Evolutionary conservation across 2,888 invertebrate genomes (phyloP), one percentile per base, ranked within the genome.

Genomic region (Diloba caeruleocephala): DNA sequence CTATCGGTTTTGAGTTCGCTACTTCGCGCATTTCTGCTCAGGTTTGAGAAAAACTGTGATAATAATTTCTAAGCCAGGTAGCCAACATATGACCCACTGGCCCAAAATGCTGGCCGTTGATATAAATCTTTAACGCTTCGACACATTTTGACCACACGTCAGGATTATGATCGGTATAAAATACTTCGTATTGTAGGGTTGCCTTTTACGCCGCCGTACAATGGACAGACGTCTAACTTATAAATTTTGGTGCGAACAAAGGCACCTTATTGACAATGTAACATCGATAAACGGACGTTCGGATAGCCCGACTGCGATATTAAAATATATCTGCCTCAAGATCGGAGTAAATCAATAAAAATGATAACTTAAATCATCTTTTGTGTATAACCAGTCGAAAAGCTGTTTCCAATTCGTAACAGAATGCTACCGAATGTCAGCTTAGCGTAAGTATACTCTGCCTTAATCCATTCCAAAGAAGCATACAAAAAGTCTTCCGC

Each of bases 71-170:
- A 43, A 49, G 56, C 41, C 66, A 68, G 62, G 61, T 63, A 73
- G 49, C 57, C 74, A 73, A 81, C 76, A 78, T 64, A 71, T 79
- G 76, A 79, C 77, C 81, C 74, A 76, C 65, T 79, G 63, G 58
- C 71, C 71, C 69, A 76, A 81, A 79, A 61, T 51, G 55, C 46
- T 49, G 62, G 36, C 78, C 64, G 74, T 69, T 68, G 84, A 82
- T 84, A 92, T 92, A 92, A 92, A 92, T 92, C 90, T 87, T 87
- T 76, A 84, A 88, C 85, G 88, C 89, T 84, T 90, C 90, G 89
- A 88, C 89, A 90, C 92, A 88, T 92, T 88, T 89, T 88, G 91
- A 92, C 91, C 91, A 83, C 92, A 89, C 87, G 90, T 91, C 92
- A 87, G 77, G 78, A 85, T 79, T 88, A 89, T 88, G 89, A 92